Conservation (phyloP, 1,140 invertebrate species). For the Delia radicum region DNA sequence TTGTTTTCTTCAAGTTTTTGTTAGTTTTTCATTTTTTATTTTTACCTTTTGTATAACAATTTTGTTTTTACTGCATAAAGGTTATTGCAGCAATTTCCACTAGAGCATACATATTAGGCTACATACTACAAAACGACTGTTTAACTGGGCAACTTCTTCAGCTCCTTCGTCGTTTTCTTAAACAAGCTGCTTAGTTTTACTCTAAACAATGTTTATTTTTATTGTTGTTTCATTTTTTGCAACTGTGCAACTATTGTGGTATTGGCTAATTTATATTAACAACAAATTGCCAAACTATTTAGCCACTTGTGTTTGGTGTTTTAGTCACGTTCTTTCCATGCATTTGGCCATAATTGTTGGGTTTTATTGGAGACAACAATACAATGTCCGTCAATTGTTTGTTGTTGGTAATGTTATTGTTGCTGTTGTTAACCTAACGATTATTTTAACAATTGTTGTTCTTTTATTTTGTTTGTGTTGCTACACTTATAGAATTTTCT, state of each 20-base stretch:
- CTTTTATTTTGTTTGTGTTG: not conserved
- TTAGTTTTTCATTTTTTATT: no score
- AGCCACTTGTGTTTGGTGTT: conserved; percentile 3
- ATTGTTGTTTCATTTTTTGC: not conserved
- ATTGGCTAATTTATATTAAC: conserved; percentile 5
- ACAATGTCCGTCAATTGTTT: not conserved
- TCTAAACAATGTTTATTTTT: not conserved
- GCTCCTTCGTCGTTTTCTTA: not conserved
- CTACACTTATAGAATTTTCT: no score
- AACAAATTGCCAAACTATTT: conserved; percentile 1
- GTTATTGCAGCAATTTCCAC: conserved; percentile 3
- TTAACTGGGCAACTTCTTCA: not conserved
- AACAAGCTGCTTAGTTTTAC: not conserved
- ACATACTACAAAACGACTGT: no score
- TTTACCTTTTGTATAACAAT: not conserved
- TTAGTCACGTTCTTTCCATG: not conserved
- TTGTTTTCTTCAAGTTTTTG: not conserved
- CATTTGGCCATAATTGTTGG: not conserved
- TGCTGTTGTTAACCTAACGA: not conserved
- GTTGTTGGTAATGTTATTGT: not conserved
- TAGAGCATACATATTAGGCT: not conserved
- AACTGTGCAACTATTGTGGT: not conserved
- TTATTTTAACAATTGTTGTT: not conserved
- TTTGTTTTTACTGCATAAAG: not conserved
- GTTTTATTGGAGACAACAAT: not conserved